Evolutionary conservation across 2,797 vertebrate species (phyloP), one percentile per base, ranked within the genome.

Genomic region (Cetoscarus ocellatus): DNA sequence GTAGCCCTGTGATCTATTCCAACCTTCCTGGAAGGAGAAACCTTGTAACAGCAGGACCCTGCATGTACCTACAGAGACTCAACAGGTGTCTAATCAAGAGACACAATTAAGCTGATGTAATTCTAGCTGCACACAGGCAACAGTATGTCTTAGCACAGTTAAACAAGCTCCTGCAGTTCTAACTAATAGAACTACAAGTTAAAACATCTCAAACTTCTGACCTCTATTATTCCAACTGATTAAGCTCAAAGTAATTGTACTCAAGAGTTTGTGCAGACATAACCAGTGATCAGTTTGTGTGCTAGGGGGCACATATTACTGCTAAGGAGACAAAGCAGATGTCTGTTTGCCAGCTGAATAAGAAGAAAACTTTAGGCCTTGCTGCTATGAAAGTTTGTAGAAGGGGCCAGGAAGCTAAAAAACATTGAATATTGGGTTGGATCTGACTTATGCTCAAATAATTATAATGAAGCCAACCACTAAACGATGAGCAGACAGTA

Each of bases 161-260:
- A 3, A 62, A 7, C 14, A 27, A 48, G 10, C 54, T 43, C 19
- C 60, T 69, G 56, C 40, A 50, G 50, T 70, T 70, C 7, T 18
- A 55, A 45, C 15, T 59, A 34, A 43, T 44, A 48, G 17, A 35
- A 43, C 12, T 14, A 43, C n/a, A 17, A 13, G 5, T 56, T 34
- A 7, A 50, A 56, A 40, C 12, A 44, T 43, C 7, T 14, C n/a
- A 64, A 64, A 48, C 14, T 15, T 34, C 8, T 42, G 36, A 12
- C 34, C 10, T 34, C 18, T 11, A 39, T 55, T 62, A 52, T 3
- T 1, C 7, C 17, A 4, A 7, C 17, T 36, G 47, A 61, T 47
- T 48, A 57, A 35, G n/a, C 7, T 5, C 1, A 13, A 39, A 34
- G 2, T 51, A 15, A 36, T 54, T 43, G 8, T 65, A 6, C 39